Conservation (phyloP, 2,113 vertebrate species). For the Dendropsophus ebraccatus region DNA sequence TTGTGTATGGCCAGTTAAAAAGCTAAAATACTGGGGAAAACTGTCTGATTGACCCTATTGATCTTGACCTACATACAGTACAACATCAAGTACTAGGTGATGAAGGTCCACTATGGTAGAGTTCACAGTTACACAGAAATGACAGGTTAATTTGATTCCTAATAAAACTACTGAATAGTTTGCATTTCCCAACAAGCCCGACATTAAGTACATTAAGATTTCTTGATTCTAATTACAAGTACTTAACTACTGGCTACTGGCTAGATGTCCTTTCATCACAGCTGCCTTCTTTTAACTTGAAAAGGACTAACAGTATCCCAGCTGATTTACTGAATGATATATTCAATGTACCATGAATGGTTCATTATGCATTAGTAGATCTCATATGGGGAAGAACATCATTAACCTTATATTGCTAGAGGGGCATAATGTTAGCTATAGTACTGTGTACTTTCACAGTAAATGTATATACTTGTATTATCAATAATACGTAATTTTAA, state of each 20-base stretch:
- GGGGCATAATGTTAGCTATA: constrained; percentile 12
- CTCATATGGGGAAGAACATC: constrained; percentile 27
- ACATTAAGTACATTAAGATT: neutral
- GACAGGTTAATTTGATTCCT: neutral
- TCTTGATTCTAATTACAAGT: constrained; percentile 30
- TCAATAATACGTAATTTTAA: neutral
- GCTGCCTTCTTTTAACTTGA: constrained; percentile 32
- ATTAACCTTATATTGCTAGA: constrained; percentile 31
- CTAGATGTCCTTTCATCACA: constrained; percentile 37
- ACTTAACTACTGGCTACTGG: constrained; percentile 9
- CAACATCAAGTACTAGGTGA: neutral
- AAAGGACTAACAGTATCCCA: constrained; percentile 24
- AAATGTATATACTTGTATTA: neutral
- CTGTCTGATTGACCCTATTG: neutral
- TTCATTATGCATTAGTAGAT: constrained; percentile 33
- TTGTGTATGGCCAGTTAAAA: neutral
- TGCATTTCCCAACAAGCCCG: neutral
- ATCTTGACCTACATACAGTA: neutral
- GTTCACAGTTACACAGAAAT: neutral
- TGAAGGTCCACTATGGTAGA: too few relatives aligned
- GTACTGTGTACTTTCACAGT: neutral
- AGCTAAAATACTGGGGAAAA: neutral
- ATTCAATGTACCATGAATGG: constrained; percentile 33
- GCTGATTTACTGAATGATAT: constrained; percentile 31
- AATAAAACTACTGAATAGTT: neutral